These are phyloP conservation scores for Plecturocebus donacophilus DNA, from an alignment of 2,113 vertebrate genomes.

Conservation along the genomic window DNA sequence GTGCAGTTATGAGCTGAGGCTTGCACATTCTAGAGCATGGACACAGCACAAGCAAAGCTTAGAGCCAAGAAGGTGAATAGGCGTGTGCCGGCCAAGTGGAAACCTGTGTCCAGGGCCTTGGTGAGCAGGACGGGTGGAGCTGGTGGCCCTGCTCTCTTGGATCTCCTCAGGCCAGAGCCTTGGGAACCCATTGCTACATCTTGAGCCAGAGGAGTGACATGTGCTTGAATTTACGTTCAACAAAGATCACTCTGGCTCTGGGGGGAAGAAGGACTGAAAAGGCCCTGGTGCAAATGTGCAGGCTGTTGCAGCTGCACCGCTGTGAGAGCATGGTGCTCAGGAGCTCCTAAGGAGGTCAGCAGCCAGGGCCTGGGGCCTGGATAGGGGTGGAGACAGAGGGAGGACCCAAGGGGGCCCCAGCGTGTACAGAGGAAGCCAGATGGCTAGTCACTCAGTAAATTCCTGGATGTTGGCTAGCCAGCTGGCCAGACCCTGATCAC, in stretches of 20 bases:
- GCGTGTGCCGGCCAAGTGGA: neutral
- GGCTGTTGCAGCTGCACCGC: neutral
- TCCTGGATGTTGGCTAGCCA: neutral
- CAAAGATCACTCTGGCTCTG: neutral
- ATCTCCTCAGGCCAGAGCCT: neutral
- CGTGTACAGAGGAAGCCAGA: neutral
- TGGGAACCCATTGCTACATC: neutral
- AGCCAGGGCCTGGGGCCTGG: neutral
- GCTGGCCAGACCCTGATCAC: neutral
- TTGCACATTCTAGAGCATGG: neutral
- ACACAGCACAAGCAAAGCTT: no score
- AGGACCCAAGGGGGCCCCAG: neutral
- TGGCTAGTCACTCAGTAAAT: neutral
- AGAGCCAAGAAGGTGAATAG: neutral
- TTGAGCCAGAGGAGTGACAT: no score
- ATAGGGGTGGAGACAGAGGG: no score
- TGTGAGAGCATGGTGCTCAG: neutral
- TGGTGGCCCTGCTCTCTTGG: neutral
- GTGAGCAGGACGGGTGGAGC: neutral
- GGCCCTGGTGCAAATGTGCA: fast-evolving
- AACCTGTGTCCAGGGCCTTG: neutral
- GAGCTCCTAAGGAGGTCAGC: neutral
- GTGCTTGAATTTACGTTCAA: fast-evolving
- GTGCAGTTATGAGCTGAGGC: neutral
- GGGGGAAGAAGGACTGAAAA: neutral